phyloP scores from a whole-genome alignment of 2,888 invertebrate species.

The Pristionchus exspectatus region DNA sequence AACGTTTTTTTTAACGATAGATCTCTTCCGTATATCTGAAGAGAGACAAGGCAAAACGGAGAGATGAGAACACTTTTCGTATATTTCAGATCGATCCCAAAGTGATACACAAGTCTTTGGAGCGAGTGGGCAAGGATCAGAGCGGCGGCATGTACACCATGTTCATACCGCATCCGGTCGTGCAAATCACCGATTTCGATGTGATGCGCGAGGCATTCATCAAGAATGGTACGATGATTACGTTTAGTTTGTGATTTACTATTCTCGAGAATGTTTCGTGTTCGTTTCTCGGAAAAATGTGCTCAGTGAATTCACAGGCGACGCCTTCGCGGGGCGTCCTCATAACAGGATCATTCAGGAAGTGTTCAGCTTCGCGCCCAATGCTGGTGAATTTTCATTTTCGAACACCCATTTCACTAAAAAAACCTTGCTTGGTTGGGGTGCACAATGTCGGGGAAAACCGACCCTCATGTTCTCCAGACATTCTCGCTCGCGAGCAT shows the following conservation, averaged over 20 bases:
- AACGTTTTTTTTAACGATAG: too few species aligned
- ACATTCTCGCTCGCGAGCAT: too few species aligned
- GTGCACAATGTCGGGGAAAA: too few species aligned
- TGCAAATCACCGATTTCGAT: constrained; percentile 10
- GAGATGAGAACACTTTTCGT: too few species aligned
- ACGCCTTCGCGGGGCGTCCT: background rate
- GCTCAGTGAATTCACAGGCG: background rate
- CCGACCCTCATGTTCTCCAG: too few species aligned
- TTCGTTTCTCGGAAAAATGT: too few species aligned
- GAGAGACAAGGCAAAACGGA: too few species aligned
- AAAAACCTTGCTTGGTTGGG: too few species aligned
- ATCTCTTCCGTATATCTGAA: too few species aligned
- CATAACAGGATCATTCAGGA: background rate
- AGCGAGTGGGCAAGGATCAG: background rate
- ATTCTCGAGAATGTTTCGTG: too few species aligned
- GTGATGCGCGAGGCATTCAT: background rate
- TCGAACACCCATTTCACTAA: too few species aligned
- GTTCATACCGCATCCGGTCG: background rate
- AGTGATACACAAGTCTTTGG: background rate
- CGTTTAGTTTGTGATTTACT: too few species aligned
- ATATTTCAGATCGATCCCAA: background rate
- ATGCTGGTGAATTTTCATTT: background rate
- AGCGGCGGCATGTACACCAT: background rate
- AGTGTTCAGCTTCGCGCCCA: background rate
- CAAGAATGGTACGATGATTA: background rate